Percentiles rank a stretch among this genome's conserved stretches.
Evolutionary conservation across 92 coral and sea anemone genomes (phyloP).

Genomic region (Epizoanthus fatuus): DNA sequence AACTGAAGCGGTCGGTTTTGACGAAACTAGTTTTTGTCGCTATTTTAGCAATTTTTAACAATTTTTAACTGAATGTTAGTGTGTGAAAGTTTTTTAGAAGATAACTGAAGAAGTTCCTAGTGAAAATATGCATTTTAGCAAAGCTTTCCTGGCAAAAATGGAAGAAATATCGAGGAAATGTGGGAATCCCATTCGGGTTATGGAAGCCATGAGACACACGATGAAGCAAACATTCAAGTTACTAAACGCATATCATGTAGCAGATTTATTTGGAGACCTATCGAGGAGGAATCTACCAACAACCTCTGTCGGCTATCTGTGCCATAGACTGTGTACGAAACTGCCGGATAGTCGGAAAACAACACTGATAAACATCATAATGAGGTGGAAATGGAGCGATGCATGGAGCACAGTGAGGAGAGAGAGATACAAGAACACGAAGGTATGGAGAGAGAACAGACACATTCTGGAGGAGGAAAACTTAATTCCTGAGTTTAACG

Average conservation of each 20-base stretch:
- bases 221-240: constrained; percentile 25
- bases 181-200: not conserved
- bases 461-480: not conserved
- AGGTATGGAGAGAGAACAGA: constrained; percentile 9
- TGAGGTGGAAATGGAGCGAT: constrained; percentile 36
- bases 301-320: not conserved
- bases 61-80: no score
- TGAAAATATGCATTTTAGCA: no score
- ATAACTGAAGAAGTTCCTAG: no score
- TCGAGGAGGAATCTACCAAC: constrained; percentile 1
- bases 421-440: constrained; percentile 21
- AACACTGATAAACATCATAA: constrained; percentile 18
- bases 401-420: constrained; percentile 3
- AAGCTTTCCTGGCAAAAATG: no score
- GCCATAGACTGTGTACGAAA: not conserved
- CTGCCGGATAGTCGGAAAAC: constrained; percentile 11
- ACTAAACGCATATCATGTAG: constrained; percentile 20
- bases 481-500: not conserved
- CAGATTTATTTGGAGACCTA: constrained; percentile 7
- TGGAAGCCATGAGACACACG: constrained; percentile 38
- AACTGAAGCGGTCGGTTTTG: no score
- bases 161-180: no score
- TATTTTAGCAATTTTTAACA: no score
- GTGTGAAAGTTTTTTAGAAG: no score
- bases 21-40: no score